These are phyloP conservation scores for Drosophila teissieri DNA, from an alignment of 1,140 invertebrate genomes.

Conservation along the genomic window DNA sequence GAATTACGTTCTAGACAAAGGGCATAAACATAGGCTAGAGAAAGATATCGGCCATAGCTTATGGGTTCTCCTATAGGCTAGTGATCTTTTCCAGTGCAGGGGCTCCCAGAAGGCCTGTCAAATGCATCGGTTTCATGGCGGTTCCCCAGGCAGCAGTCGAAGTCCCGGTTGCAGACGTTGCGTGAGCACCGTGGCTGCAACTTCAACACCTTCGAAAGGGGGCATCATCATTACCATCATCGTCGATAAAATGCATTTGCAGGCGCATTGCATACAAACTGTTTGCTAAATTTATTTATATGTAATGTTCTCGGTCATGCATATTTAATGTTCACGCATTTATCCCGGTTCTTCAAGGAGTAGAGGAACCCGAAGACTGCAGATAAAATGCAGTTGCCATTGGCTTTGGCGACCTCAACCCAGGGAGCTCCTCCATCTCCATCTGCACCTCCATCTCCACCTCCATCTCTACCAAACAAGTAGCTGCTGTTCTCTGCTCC, in stretches of 20 bases:
- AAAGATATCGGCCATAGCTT: too few relatives aligned
- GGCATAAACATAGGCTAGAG: too few relatives aligned
- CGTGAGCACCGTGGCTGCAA: constrained; percentile 53
- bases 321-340: constrained; percentile 83
- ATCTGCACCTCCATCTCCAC: not conserved
- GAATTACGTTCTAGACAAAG: too few relatives aligned
- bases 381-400: constrained; percentile 73
- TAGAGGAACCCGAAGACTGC: constrained; percentile 2
- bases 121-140: constrained; percentile 58
- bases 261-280: constrained; percentile 74
- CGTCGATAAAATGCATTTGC: constrained; percentile 76
- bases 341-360: constrained; percentile 17
- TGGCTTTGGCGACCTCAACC: constrained; percentile 41
- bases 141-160: constrained; percentile 33
- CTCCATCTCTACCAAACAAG: constrained; percentile 20
- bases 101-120: constrained; percentile 32
- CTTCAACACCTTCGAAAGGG: constrained; percentile 67
- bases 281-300: constrained; percentile 80
- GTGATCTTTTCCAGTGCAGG: not conserved
- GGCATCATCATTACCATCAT: constrained; percentile 73
- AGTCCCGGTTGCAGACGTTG: constrained; percentile 26
- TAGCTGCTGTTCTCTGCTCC: constrained; percentile 35
- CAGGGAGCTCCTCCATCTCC: constrained; percentile 3
- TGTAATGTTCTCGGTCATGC: constrained; percentile 77
- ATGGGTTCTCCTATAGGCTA: too few relatives aligned